Evolutionary conservation across 1,140 invertebrate species (phyloP).

Genomic region (Pseudomyrmex concolor): DNA sequence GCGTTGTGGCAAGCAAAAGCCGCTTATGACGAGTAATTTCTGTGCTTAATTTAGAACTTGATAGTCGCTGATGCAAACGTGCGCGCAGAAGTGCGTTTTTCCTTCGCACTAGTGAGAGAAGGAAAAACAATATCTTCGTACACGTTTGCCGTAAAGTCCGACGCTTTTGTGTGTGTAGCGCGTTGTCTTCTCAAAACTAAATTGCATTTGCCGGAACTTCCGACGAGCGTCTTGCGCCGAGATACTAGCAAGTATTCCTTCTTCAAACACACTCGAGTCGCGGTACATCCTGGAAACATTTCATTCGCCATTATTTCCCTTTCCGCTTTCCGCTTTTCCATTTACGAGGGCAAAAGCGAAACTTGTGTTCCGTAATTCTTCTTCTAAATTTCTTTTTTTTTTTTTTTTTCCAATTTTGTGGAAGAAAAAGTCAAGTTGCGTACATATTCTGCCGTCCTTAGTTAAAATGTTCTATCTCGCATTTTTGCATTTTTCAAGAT

Average conservation of each 20-base stretch:
- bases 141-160: background rate
- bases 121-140: constrained; percentile 29
- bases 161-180: background rate
- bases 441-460: no score
- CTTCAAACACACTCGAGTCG: constrained; percentile 64
- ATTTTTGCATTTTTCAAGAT: no score
- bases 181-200: constrained; percentile 59
- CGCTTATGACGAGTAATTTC: constrained; percentile 20
- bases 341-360: background rate
- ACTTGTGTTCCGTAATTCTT: background rate
- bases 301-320: background rate
- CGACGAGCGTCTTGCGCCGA: constrained; percentile 42
- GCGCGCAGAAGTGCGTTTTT: background rate
- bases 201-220: constrained; percentile 72
- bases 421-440: background rate
- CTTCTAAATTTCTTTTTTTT: background rate
- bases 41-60: constrained; percentile 40
- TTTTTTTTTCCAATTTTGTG: background rate
- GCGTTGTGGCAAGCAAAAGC: background rate
- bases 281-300: constrained; percentile 13
- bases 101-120: background rate
- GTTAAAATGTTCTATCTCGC: no score
- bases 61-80: constrained; percentile 11
- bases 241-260: constrained; percentile 61
- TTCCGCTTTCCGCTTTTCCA: background rate